phyloP scores from a whole-genome alignment of 2,113 vertebrate genomes.

The Megaptera novaeangliae region DNA sequence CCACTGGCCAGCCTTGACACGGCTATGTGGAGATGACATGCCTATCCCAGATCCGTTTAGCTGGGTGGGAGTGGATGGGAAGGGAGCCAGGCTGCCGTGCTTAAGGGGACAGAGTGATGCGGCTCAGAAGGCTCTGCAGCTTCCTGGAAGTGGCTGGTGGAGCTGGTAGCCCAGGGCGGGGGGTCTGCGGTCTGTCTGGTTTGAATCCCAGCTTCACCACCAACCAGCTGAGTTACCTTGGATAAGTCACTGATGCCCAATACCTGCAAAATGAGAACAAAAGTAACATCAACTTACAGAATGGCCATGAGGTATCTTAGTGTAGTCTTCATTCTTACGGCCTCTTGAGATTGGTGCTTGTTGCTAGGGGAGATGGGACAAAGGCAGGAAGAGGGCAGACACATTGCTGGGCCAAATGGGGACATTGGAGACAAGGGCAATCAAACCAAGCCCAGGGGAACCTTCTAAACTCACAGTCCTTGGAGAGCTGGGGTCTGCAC shows the following conservation, averaged over 20 bases:
- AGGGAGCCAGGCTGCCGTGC: background rate
- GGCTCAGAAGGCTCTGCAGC: rapidly evolving
- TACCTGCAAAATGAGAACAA: background rate
- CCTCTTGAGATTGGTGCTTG: background rate
- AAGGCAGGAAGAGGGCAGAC: background rate
- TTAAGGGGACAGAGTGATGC: too few relatives aligned
- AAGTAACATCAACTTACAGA: background rate
- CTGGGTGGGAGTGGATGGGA: background rate
- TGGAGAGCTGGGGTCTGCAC: too few relatives aligned
- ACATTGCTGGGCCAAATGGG: background rate
- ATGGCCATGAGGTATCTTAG: background rate
- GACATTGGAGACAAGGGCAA: rapidly evolving
- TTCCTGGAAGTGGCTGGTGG: background rate
- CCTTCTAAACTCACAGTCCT: background rate
- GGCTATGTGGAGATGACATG: too few relatives aligned
- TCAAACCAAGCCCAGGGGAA: too few relatives aligned
- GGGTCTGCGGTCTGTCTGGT: background rate
- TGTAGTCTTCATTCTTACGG: background rate
- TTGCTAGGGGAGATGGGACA: background rate
- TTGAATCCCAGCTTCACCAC: background rate
- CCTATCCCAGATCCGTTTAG: background rate
- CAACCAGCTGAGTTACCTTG: background rate
- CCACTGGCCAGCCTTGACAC: background rate
- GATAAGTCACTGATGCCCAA: background rate
- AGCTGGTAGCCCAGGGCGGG: background rate